These are phyloP conservation scores for Hydropotes inermis DNA, from an alignment of 2,113 vertebrate species.

Conservation along the genomic window DNA sequence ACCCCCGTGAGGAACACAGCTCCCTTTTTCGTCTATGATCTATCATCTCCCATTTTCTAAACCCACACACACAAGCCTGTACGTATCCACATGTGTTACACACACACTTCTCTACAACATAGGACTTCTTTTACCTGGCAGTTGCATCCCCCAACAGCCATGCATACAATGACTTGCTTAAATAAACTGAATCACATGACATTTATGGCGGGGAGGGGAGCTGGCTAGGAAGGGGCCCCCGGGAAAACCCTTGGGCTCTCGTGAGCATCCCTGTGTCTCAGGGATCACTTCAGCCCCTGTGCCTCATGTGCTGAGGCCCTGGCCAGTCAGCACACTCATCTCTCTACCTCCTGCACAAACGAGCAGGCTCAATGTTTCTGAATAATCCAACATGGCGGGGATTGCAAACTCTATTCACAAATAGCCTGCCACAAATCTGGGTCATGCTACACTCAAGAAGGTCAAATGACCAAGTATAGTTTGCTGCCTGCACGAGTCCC, in stretches of 20 bases:
- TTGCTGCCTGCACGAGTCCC: neutral
- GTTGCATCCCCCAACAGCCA: neutral
- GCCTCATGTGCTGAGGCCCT: neutral
- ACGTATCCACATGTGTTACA: neutral
- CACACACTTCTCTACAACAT: neutral
- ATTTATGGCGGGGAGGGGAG: neutral
- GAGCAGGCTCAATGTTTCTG: neutral
- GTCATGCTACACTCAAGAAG: neutral
- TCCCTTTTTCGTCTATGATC: neutral
- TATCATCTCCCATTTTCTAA: neutral
- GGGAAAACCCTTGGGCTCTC: neutral
- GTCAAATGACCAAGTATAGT: fast-evolving
- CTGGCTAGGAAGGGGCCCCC: neutral
- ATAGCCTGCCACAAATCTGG: neutral
- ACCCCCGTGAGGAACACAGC: neutral
- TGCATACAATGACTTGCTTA: neutral
- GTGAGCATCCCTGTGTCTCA: fast-evolving
- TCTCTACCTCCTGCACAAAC: neutral
- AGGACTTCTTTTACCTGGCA: neutral
- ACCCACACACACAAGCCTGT: neutral
- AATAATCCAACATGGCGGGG: neutral
- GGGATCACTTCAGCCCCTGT: neutral
- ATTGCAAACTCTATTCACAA: neutral
- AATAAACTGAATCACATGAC: neutral
- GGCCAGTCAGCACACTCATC: neutral